phyloP scores from a whole-genome alignment of 1,140 invertebrate species.

The Magallana angulata region DNA sequence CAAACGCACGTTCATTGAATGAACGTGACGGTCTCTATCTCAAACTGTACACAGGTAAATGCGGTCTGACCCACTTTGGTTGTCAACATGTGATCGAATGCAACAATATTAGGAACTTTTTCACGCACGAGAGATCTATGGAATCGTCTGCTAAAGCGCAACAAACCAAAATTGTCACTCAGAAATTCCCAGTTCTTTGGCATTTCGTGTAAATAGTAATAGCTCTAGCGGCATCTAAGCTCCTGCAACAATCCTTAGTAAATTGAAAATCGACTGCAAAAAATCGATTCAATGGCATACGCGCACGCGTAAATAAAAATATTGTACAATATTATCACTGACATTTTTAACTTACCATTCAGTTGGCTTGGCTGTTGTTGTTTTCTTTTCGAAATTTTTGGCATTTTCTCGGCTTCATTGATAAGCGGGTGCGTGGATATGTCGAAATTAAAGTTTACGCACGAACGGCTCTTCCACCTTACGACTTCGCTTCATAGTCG shows the following conservation, averaged over 20 bases:
- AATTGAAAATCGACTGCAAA: conserved; percentile 37
- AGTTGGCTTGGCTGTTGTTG: conserved; percentile 71
- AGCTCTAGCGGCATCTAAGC: neutral
- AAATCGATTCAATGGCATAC: conserved; percentile 52
- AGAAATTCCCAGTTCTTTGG: neutral
- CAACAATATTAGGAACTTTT: conserved; percentile 3
- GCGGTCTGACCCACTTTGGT: conserved; percentile 18
- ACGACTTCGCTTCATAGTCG: conserved; percentile 58
- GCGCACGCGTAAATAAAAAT: conserved; percentile 71
- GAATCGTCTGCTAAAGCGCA: conserved; percentile 7
- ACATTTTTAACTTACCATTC: conserved; percentile 65
- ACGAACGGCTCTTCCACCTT: conserved; percentile 46
- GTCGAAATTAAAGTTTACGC: conserved; percentile 41
- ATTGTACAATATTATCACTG: neutral
- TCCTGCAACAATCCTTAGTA: conserved; percentile 30
- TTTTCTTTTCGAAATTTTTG: conserved; percentile 72
- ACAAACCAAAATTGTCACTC: too few relatives aligned
- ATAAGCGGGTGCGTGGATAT: neutral
- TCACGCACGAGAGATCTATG: conserved; percentile 1
- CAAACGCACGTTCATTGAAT: conserved; percentile 12
- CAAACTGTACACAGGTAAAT: conserved; percentile 23
- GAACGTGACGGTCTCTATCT: conserved; percentile 20
- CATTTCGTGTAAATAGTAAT: neutral
- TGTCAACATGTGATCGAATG: conserved; percentile 29
- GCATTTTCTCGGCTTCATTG: conserved; percentile 47